phyloP scores from a whole-genome alignment of 2,797 vertebrate genomes.

The Coreius guichenoti region DNA sequence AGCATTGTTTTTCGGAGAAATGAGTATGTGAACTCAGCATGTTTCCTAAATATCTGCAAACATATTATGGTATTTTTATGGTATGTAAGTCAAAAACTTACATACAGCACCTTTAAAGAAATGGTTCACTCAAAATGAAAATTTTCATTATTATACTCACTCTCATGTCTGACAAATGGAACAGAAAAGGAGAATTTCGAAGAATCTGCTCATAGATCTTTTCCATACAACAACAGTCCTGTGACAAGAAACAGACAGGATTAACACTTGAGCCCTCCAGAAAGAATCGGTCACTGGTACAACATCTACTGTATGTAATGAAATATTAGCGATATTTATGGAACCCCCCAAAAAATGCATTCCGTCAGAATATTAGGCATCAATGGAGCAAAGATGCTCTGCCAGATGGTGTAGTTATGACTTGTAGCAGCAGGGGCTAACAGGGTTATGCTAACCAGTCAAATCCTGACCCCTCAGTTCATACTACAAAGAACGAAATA shows the following conservation, averaged over 20 bases:
- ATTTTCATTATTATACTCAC: background rate
- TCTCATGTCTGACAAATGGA: background rate
- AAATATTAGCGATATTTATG: background rate
- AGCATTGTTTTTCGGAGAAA: too few species aligned
- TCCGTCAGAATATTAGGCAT: background rate
- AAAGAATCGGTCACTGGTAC: background rate
- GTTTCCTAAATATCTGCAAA: too few species aligned
- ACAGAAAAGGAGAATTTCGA: background rate
- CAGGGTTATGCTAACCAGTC: constrained; percentile 12
- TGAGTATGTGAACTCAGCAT: too few species aligned
- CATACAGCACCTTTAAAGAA: background rate
- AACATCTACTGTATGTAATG: background rate
- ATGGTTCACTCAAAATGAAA: background rate
- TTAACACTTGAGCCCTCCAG: background rate
- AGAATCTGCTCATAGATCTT: background rate
- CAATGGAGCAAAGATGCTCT: background rate
- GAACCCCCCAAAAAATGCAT: background rate
- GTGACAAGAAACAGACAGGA: background rate
- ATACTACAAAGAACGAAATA: constrained; percentile 5
- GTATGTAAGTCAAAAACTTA: too few species aligned
- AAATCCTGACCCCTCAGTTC: background rate
- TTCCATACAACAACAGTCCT: background rate
- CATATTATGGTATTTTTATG: too few species aligned
- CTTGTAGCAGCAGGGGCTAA: constrained; percentile 4
- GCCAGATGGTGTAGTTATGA: constrained; percentile 20